These are phyloP conservation scores for Natator depressus DNA, from an alignment of 2,113 vertebrate genomes.

Conservation along the genomic window DNA sequence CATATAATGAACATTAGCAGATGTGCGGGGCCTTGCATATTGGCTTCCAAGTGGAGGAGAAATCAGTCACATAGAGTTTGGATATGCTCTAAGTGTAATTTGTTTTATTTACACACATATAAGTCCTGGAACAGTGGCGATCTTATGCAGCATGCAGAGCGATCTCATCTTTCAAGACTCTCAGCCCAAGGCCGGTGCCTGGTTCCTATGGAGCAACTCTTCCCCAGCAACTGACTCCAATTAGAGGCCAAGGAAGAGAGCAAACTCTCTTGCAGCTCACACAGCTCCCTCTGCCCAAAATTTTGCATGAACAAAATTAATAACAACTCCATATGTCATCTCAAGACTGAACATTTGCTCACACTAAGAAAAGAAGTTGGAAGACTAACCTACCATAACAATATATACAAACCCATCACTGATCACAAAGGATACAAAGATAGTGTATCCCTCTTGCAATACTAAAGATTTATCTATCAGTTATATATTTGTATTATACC, in stretches of 20 bases:
- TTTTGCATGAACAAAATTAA: not conserved
- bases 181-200: not conserved
- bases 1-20: not conserved
- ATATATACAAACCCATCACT: not conserved
- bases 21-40: not conserved
- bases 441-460: not conserved
- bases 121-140: accelerated
- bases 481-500: not conserved
- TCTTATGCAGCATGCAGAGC: not conserved
- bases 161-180: not conserved
- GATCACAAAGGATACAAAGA: not conserved
- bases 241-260: not conserved
- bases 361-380: not conserved
- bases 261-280: not conserved
- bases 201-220: not conserved
- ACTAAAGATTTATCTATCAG: not conserved
- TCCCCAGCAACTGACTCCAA: not conserved
- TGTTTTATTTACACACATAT: not conserved
- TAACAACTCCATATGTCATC: not conserved
- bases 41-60: not conserved
- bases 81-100: not conserved
- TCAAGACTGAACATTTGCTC: not conserved
- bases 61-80: not conserved
- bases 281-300: not conserved
- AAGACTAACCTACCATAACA: not conserved